These are phyloP conservation scores for Falcaria lacertinaria DNA, from an alignment of 2,888 invertebrate species.

Conservation along the genomic window DNA sequence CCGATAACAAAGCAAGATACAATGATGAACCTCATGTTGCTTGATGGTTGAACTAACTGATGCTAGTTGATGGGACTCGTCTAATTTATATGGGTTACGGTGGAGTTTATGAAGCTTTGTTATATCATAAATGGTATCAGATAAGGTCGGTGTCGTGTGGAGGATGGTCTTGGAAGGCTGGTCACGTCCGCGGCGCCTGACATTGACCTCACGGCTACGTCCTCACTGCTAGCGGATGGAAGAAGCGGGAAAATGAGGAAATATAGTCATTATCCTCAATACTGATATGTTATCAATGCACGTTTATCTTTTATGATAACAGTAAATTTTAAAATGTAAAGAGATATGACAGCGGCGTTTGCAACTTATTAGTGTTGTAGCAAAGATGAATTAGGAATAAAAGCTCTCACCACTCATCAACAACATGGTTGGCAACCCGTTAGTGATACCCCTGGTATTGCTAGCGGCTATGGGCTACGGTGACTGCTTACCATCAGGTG, in stretches of 20 bases:
- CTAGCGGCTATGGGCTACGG: no score
- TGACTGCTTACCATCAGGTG: no score
- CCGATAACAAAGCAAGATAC: conserved; percentile 43
- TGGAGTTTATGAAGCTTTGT: conserved; percentile 59
- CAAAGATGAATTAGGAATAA: no score
- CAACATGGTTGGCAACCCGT: no score
- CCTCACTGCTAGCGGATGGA: neutral
- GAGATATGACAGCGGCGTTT: no score
- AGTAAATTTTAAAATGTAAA: no score
- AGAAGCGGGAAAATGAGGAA: neutral
- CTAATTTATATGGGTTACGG: conserved; percentile 45
- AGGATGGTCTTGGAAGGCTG: conserved; percentile 38
- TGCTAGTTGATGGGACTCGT: conserved; percentile 23
- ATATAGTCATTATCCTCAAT: neutral
- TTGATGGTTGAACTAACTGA: conserved; percentile 31
- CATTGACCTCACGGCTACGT: conserved; percentile 50
- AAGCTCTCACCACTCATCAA: no score
- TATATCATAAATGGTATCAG: conserved; percentile 51
- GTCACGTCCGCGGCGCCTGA: conserved; percentile 48
- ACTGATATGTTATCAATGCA: no score
- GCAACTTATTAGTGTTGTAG: no score
- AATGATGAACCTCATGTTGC: conserved; percentile 58
- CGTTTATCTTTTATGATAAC: no score
- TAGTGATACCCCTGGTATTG: no score
- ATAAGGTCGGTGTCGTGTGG: conserved; percentile 35